phyloP scores from a whole-genome alignment of 2,113 vertebrate species.

The Passer montanus region DNA sequence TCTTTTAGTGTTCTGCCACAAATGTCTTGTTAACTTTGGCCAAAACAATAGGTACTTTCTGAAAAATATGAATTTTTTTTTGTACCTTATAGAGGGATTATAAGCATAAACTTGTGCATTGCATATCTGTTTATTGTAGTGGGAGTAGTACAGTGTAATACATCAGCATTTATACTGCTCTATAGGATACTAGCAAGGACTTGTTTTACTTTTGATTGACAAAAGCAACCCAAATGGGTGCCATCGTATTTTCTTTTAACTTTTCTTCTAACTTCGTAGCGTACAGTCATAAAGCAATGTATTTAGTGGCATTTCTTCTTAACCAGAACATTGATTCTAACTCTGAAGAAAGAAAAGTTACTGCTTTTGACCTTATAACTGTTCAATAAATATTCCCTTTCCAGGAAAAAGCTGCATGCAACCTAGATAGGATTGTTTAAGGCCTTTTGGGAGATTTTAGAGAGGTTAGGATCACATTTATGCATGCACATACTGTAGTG shows the following conservation, averaged over 20 bases:
- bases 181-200: neutral
- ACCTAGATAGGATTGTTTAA: neutral
- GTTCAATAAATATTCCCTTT: neutral
- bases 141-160: neutral
- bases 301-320: neutral
- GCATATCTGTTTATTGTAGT: neutral
- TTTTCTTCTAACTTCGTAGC: neutral
- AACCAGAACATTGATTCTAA: neutral
- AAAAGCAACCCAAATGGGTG: neutral
- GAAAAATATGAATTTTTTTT: neutral
- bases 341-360: neutral
- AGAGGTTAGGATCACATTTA: neutral
- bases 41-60: neutral
- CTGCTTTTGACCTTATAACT: neutral
- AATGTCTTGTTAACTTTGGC: neutral
- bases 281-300: neutral
- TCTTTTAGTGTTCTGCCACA: neutral
- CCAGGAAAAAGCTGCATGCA: neutral
- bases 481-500: neutral
- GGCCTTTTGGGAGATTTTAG: neutral
- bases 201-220: neutral
- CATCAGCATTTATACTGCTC: neutral
- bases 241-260: neutral
- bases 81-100: neutral
- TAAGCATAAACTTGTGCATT: neutral